Conservation (phyloP, 1,140 invertebrate genomes). For the Aphelenchoides fujianensis region DNA sequence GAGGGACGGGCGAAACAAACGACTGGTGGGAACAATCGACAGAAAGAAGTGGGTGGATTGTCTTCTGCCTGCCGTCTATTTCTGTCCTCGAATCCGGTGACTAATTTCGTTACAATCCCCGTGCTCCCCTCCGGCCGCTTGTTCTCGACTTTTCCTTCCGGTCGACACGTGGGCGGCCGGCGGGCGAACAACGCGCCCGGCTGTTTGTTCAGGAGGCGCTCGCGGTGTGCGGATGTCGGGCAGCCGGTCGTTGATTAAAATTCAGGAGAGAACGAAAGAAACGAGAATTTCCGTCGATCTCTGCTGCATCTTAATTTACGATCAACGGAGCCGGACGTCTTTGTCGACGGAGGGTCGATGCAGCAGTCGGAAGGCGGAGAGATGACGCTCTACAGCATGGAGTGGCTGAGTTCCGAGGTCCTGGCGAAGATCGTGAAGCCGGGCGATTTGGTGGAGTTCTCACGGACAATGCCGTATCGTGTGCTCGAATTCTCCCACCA, state of each 20-base stretch:
- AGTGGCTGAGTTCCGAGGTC: neutral
- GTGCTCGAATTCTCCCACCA: neutral
- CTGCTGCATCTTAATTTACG: neutral
- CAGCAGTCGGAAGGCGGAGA: neutral
- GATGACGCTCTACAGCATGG: conserved; percentile 14
- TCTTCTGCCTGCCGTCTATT: neutral
- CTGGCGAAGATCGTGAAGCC: neutral
- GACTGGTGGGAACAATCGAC: neutral
- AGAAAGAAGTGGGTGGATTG: neutral
- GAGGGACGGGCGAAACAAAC: neutral
- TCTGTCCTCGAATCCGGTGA: too few relatives aligned
- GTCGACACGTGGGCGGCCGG: too few relatives aligned
- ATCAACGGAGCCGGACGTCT: too few relatives aligned
- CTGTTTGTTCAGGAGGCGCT: neutral
- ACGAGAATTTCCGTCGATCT: neutral
- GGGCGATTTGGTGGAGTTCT: conserved; percentile 1
- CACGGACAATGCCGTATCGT: neutral
- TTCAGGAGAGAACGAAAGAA: neutral
- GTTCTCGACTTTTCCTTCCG: too few relatives aligned
- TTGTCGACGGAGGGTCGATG: neutral
- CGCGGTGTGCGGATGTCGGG: neutral
- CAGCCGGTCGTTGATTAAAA: neutral
- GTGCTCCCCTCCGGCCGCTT: too few relatives aligned
- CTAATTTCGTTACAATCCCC: too few relatives aligned
- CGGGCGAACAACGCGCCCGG: neutral